Evolutionary conservation across 1,140 invertebrate species (phyloP).

Genomic region (Arctopsyche grandis): DNA sequence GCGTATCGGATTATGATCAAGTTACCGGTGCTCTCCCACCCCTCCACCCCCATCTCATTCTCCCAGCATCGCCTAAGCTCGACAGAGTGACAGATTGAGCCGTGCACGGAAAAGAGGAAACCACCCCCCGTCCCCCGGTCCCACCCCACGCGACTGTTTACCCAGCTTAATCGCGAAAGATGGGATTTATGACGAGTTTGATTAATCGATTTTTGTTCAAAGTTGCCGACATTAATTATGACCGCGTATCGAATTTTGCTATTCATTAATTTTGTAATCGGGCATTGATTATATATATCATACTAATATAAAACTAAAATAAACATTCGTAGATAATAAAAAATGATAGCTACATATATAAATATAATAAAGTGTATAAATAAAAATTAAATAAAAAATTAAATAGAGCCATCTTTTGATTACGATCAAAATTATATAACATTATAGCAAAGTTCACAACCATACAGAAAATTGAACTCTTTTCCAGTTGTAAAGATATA

Average conservation of each 20-base stretch:
- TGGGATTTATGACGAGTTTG: constrained; percentile 46
- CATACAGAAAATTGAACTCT: not conserved
- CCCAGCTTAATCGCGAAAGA: constrained; percentile 41
- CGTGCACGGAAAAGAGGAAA: not conserved
- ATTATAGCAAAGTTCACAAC: constrained; percentile 2
- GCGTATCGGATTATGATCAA: constrained; percentile 51
- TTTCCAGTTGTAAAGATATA: not conserved
- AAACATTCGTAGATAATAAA: no score
- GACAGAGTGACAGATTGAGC: constrained; percentile 14
- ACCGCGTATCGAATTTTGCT: not conserved
- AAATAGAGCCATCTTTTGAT: not conserved
- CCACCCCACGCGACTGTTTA: constrained; percentile 32
- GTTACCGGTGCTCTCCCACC: constrained; percentile 32
- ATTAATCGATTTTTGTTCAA: constrained; percentile 45
- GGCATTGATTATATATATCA: no score
- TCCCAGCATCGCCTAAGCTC: not conserved
- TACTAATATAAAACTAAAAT: no score
- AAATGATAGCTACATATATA: no score
- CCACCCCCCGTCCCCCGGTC: not conserved
- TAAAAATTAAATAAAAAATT: not conserved
- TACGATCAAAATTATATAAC: not conserved
- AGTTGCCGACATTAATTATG: constrained; percentile 11
- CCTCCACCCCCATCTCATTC: not conserved
- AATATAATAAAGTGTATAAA: not conserved
- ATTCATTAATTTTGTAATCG: no score